Evolutionary conservation across 1,140 invertebrate species (phyloP), one percentile per base, ranked within the genome.

Genomic region (Sitophilus oryzae): DNA sequence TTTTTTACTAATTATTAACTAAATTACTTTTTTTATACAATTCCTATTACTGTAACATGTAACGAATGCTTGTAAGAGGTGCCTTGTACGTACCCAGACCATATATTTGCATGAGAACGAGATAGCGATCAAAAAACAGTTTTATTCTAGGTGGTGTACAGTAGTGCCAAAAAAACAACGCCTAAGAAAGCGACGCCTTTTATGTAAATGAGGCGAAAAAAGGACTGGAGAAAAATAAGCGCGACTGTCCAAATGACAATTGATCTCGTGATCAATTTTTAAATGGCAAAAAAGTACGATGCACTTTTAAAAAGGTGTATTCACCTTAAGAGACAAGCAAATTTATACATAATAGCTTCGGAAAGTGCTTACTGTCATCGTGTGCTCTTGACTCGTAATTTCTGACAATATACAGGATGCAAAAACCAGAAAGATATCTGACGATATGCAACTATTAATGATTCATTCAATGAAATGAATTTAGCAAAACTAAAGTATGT

Each of bases 231-330:
- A 51, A 40, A 25, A 2, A 11, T 22, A 20, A 15, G 10, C 9
- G n/a, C 10, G 19, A 25, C 16, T n/a, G 3, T 18, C n/a, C 44
- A n/a, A 11, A 34, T 54, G 52, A 54, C 52, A 46, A 54, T 54
- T 25, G 52, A 54, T 54, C 34, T 20, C 8, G 43, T 54, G 52
- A 54, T 54, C 52, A 43, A 54, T 45, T 46, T 54, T 47, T 23
- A 30, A 19, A 44, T 54, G 42, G 18, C 15, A 11, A 40, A 54
- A 47, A 54, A 41, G 52, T 54, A 16, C 52, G 37, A 44, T 54
- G 52, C 52, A 46, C 52, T 25, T 40, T 43, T 20, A 4, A 38
- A 46, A 51, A 44, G 44, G 51, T 38, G 25, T 52, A 52, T 52
- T 52, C 51, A 52, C 51, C 51, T 51, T 19, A 14, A 22, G 18